Evolutionary conservation across 2,888 invertebrate genomes (phyloP).

Genomic region (Lycia hirtaria): DNA sequence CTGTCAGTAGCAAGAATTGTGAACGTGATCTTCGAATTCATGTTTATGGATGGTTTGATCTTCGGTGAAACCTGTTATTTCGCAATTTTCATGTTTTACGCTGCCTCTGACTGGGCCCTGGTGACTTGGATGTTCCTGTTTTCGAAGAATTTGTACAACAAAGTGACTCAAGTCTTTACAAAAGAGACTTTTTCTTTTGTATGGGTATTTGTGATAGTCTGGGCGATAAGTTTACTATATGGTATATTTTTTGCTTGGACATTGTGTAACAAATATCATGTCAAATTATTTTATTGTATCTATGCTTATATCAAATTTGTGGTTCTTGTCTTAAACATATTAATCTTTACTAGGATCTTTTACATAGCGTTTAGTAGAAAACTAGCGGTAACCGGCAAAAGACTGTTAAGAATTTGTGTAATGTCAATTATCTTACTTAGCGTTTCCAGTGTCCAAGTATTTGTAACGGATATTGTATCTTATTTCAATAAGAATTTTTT

Average conservation of each 20-base stretch:
- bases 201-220: slow-evolving; percentile 48
- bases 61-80: neutral
- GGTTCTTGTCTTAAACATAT: slow-evolving; percentile 47
- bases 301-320: slow-evolving; percentile 58
- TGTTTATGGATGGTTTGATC: neutral
- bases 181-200: slow-evolving; percentile 40
- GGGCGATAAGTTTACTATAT: slow-evolving; percentile 51
- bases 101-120: slow-evolving; percentile 53
- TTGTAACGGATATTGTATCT: slow-evolving; percentile 52
- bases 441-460: slow-evolving; percentile 63
- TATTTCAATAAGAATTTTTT: slow-evolving; percentile 20
- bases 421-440: slow-evolving; percentile 60
- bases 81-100: neutral
- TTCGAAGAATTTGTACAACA: slow-evolving; percentile 68
- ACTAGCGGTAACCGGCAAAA: slow-evolving; percentile 17
- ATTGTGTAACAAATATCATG: slow-evolving; percentile 14
- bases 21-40: slow-evolving; percentile 54
- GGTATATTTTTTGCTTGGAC: slow-evolving; percentile 42
- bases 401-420: slow-evolving; percentile 43
- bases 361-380: slow-evolving; percentile 46
- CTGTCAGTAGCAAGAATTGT: slow-evolving; percentile 59
- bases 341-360: slow-evolving; percentile 63
- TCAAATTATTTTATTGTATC: slow-evolving; percentile 45
- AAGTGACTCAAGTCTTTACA: slow-evolving; percentile 64
- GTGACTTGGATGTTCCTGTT: slow-evolving; percentile 68